Evolutionary conservation across 1,140 invertebrate species (phyloP).

Genomic region (Diachasmimorpha longicaudata): DNA sequence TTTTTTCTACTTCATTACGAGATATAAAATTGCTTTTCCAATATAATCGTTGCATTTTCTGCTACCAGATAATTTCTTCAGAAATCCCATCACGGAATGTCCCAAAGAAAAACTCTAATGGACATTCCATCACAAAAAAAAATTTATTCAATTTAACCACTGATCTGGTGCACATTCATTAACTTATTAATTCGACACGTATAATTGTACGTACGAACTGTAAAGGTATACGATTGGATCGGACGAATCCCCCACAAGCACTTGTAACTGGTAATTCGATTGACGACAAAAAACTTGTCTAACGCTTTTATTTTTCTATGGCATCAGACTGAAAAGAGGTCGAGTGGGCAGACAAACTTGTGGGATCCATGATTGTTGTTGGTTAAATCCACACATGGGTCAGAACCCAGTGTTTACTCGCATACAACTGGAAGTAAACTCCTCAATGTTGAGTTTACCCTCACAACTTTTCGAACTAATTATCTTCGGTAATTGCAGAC

Average conservation of each 20-base stretch:
- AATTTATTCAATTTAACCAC: too few species aligned
- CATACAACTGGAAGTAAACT: background rate
- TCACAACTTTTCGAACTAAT: background rate
- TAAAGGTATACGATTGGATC: background rate
- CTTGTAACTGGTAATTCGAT: background rate
- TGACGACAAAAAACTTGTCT: background rate
- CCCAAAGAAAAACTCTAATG: too few species aligned
- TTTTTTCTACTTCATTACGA: too few species aligned
- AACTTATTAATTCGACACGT: background rate
- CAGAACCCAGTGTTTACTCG: background rate
- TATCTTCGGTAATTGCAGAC: background rate
- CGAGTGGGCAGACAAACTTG: background rate
- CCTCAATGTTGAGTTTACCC: background rate
- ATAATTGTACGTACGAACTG: background rate
- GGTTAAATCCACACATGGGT: background rate
- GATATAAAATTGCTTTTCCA: too few species aligned
- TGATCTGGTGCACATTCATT: background rate
- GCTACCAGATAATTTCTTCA: too few species aligned
- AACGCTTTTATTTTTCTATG: background rate
- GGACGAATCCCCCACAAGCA: background rate
- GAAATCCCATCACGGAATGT: too few species aligned
- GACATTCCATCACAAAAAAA: too few species aligned
- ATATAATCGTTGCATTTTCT: too few species aligned
- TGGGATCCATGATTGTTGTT: background rate
- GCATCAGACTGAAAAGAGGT: background rate